phyloP scores from a whole-genome alignment of 2,888 invertebrate genomes.

The Cerceris ruficornis region DNA sequence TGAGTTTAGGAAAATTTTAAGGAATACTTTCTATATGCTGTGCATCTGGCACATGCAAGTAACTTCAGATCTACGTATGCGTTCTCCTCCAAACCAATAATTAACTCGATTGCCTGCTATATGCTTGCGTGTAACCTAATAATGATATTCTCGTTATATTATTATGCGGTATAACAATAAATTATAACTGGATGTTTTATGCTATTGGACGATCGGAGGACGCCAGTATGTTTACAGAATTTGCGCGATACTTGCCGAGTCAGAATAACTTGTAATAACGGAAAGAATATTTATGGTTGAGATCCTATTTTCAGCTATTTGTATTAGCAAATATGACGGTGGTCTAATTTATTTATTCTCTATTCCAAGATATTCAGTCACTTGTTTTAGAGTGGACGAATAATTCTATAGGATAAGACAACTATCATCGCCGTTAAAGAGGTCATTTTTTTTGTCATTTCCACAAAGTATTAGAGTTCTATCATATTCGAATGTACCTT shows the following conservation, averaged over 20 bases:
- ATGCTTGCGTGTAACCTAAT: constrained; percentile 35
- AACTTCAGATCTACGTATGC: background rate
- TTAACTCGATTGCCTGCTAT: background rate
- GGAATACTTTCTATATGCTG: too few relatives aligned
- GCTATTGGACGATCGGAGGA: background rate
- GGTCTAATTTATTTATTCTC: too few relatives aligned
- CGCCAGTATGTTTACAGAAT: background rate
- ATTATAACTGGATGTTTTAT: constrained; percentile 30
- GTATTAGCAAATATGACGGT: too few relatives aligned
- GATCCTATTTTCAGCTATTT: too few relatives aligned
- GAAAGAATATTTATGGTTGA: background rate
- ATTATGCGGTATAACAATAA: constrained; percentile 54
- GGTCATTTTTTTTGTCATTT: too few relatives aligned
- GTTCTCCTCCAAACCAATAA: background rate
- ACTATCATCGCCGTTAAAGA: too few relatives aligned
- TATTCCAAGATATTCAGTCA: too few relatives aligned
- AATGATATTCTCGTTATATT: constrained; percentile 62
- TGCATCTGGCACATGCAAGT: background rate
- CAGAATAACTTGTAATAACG: background rate
- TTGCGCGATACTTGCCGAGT: background rate
- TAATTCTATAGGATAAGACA: too few relatives aligned
- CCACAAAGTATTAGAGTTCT: too few relatives aligned
- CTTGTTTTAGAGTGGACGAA: too few relatives aligned
- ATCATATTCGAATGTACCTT: too few relatives aligned
- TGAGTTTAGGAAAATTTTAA: too few relatives aligned